Conservation (phyloP, 2,113 vertebrate species). For the Oenanthe melanoleuca region DNA sequence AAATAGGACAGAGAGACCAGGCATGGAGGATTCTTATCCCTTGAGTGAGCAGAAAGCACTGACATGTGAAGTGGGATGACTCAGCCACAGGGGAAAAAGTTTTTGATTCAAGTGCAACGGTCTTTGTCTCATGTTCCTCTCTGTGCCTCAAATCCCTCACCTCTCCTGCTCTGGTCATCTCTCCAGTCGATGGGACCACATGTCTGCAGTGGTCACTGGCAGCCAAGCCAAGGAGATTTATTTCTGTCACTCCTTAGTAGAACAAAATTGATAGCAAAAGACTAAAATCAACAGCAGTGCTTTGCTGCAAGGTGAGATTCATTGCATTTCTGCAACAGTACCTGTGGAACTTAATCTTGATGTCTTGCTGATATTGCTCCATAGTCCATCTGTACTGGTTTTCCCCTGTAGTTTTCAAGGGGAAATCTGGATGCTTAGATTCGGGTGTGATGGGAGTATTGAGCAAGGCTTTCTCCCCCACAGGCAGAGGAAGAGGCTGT, state of each 20-base stretch:
- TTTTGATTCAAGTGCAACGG: not conserved
- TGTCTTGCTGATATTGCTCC: accelerated
- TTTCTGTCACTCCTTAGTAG: not conserved
- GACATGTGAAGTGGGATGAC: not conserved
- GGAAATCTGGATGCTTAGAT: not conserved
- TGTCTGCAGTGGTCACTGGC: not conserved
- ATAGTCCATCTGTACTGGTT: accelerated
- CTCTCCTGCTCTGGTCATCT: not conserved
- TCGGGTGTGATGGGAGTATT: not conserved
- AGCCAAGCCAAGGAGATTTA: not conserved
- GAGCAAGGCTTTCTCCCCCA: not conserved
- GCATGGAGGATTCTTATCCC: not conserved
- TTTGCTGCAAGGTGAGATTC: not conserved
- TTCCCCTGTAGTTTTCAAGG: not conserved
- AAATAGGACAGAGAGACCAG: not conserved
- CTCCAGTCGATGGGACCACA: accelerated
- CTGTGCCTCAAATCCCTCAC: not conserved
- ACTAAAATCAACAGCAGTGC: not conserved
- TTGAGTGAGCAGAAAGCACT: not conserved
- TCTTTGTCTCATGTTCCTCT: not conserved
- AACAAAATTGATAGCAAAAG: not conserved
- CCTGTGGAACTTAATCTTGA: accelerated
- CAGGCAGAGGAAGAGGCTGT: not conserved
- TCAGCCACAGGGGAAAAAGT: not conserved
- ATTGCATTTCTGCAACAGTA: not conserved